phyloP scores from a whole-genome alignment of 2,797 vertebrate genomes.

The Aulostomus chinensis region DNA sequence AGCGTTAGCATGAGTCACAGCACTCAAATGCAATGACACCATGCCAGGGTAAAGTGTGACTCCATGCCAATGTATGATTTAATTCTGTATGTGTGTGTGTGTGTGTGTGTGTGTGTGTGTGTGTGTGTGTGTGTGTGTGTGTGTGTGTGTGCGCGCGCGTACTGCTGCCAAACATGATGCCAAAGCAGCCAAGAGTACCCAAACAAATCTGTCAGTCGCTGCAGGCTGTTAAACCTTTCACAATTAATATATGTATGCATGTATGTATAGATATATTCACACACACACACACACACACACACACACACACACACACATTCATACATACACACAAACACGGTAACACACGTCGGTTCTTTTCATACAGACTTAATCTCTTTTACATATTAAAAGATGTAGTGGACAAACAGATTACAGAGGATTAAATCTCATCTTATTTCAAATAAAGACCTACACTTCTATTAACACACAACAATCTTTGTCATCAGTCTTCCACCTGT shows the following conservation, averaged over 20 bases:
- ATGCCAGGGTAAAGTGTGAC: too few relatives aligned
- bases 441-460: conserved; percentile 42
- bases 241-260: too few relatives aligned
- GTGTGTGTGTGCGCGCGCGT: too few relatives aligned
- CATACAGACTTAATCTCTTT: conserved; percentile 12
- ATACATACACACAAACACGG: conserved; percentile 1
- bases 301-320: conserved; percentile 4
- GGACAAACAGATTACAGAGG: conserved; percentile 32
- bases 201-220: conserved; percentile 42
- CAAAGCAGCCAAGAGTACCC: conserved; percentile 50
- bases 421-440: conserved; percentile 32
- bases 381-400: conserved; percentile 36
- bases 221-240: conserved; percentile 25
- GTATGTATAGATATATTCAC: too few relatives aligned
- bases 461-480: conserved; percentile 53
- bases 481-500: conserved; percentile 64
- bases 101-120: too few relatives aligned
- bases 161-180: conserved; percentile 42
- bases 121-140: too few relatives aligned
- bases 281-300: too few relatives aligned
- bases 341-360: neutral
- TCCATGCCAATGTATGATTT: conserved; percentile 63
- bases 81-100: conserved; percentile 44
- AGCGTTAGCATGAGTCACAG: conserved; percentile 50
- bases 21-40: conserved; percentile 52